Evolutionary conservation across 1,140 invertebrate genomes (phyloP).

Genomic region (Zeugodacus cucurbitae): DNA sequence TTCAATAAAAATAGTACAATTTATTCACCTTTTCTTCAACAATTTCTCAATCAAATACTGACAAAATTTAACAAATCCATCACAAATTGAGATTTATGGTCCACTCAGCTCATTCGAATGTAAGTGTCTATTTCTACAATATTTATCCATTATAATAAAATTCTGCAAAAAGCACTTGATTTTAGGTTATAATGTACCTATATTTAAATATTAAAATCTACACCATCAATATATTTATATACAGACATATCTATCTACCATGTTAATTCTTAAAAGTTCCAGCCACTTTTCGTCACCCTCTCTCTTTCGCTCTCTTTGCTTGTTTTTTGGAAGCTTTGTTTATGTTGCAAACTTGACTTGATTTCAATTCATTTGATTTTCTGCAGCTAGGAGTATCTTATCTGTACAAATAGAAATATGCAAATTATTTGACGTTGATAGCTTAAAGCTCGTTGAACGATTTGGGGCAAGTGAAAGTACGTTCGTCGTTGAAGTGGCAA

Average conservation of each 20-base stretch:
- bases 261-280: not conserved
- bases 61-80: too few relatives aligned
- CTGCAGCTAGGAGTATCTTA: not conserved
- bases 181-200: not conserved
- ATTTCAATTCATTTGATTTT: slow-evolving; percentile 21
- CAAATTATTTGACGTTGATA: slow-evolving; percentile 18
- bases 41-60: too few relatives aligned
- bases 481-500: not conserved
- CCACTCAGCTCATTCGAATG: too few relatives aligned
- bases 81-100: too few relatives aligned
- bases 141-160: not conserved
- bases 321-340: not conserved
- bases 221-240: too few relatives aligned
- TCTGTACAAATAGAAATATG: slow-evolving; percentile 23
- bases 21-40: too few relatives aligned
- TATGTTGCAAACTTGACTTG: slow-evolving; percentile 21
- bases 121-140: too few relatives aligned
- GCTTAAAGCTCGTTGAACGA: not conserved
- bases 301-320: not conserved
- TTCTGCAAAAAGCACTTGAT: not conserved
- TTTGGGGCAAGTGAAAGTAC: not conserved
- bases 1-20: too few relatives aligned
- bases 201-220: not conserved
- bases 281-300: not conserved
- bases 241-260: not conserved